Evolutionary conservation across 2,888 invertebrate genomes (phyloP).

Genomic region (Yponomeuta sedellus): DNA sequence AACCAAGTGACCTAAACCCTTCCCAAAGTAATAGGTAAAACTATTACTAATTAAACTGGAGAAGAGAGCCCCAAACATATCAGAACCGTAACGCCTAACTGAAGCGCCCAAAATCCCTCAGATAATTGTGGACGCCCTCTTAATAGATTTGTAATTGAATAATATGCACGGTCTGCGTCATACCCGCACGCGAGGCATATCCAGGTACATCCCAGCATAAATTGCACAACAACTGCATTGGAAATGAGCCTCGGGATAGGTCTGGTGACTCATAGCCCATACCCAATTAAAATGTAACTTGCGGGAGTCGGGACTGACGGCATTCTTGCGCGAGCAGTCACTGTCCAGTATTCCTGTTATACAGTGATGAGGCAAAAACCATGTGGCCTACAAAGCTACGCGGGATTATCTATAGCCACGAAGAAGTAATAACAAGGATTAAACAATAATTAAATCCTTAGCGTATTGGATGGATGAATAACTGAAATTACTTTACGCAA

Average conservation of each 20-base stretch:
- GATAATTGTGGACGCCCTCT: too few species aligned
- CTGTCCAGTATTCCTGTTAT: constrained; percentile 20
- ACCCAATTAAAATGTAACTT: constrained; percentile 44
- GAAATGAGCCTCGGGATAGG: constrained; percentile 22
- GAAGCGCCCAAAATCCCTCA: too few species aligned
- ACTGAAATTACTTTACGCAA: background rate
- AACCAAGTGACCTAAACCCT: too few species aligned
- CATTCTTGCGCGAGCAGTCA: constrained; percentile 32
- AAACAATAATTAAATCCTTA: background rate
- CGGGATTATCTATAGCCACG: background rate
- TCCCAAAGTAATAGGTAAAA: too few species aligned
- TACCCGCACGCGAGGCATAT: constrained; percentile 12
- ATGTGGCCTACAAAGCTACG: background rate
- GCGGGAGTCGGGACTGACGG: constrained; percentile 29
- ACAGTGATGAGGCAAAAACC: background rate
- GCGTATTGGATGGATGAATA: background rate
- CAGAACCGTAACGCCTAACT: too few species aligned
- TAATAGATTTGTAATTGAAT: background rate
- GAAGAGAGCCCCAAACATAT: too few species aligned
- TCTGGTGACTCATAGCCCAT: constrained; percentile 35
- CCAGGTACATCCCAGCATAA: constrained; percentile 2
- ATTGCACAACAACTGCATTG: constrained; percentile 15
- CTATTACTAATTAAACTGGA: too few species aligned
- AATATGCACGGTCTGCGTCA: background rate
- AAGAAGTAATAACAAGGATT: background rate